These are phyloP conservation scores for Marisa cornuarietis DNA, from an alignment of 1,140 invertebrate genomes.

Conservation along the genomic window DNA sequence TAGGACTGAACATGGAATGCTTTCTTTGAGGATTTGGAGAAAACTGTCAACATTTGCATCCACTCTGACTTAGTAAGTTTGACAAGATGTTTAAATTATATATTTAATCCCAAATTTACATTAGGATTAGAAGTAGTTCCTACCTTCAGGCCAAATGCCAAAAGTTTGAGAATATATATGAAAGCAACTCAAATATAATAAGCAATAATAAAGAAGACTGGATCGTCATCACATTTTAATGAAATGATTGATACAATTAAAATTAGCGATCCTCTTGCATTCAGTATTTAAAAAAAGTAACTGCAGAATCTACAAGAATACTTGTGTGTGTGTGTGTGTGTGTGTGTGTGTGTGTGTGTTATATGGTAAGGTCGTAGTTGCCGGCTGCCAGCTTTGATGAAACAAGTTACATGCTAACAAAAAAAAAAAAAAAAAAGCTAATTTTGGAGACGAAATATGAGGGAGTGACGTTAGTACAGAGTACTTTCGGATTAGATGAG, in stretches of 20 bases:
- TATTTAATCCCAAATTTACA: background rate
- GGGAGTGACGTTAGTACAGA: no score
- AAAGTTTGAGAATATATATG: background rate
- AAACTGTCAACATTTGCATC: background rate
- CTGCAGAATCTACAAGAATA: no score
- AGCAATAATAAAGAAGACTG: background rate
- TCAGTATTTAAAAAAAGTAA: no score
- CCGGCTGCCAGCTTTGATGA: no score
- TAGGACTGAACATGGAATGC: background rate
- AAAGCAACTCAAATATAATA: background rate
- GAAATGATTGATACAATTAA: background rate
- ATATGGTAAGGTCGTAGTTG: no score
- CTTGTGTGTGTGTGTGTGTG: no score
- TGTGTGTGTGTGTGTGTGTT: no score
- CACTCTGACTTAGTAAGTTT: background rate
- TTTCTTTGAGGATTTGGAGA: background rate
- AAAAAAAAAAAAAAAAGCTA: no score
- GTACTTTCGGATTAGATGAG: no score
- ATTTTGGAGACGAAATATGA: no score
- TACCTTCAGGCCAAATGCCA: background rate
- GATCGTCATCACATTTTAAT: background rate
- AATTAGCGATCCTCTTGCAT: no score
- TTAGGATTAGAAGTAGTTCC: background rate
- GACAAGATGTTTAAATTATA: background rate
- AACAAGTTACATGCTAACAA: no score